phyloP scores from a whole-genome alignment of 2,113 vertebrate species.

The Oostethus manadensis region DNA sequence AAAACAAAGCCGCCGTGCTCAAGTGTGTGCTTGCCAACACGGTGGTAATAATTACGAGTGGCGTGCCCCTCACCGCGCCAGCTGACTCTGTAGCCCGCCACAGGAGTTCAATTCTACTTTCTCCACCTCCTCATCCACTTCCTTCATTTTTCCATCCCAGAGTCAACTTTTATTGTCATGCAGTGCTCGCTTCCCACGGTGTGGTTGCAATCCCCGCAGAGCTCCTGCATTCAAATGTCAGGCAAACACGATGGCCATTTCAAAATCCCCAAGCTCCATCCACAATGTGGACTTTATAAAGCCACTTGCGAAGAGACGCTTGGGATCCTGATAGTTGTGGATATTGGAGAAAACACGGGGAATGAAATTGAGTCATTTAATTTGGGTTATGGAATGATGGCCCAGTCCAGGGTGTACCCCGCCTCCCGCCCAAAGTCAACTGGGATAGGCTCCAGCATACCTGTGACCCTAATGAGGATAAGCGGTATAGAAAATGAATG shows the following conservation, averaged over 20 bases:
- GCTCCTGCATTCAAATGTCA: slow-evolving; percentile 5
- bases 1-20: neutral
- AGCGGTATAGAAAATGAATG: too few relatives aligned
- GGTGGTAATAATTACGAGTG: neutral
- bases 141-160: neutral
- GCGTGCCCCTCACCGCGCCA: neutral
- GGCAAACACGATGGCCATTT: slow-evolving; percentile 11
- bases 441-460: too few relatives aligned
- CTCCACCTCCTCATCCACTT: neutral
- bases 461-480: too few relatives aligned
- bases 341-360: slow-evolving; percentile 1
- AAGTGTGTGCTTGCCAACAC: neutral
- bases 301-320: slow-evolving; percentile 29
- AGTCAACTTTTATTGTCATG: slow-evolving; percentile 11
- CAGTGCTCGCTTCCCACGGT: neutral
- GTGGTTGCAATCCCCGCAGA: slow-evolving; percentile 11
- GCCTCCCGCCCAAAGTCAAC: too few relatives aligned
- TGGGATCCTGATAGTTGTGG: slow-evolving; percentile 3
- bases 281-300: slow-evolving; percentile 15
- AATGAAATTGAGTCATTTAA: neutral
- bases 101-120: neutral
- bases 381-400: slow-evolving; percentile 2
- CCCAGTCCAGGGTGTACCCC: too few relatives aligned
- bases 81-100: slow-evolving; percentile 2
- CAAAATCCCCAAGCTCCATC: slow-evolving; percentile 10